A percentile compares a stretch with the other conserved stretches of the same genome.
These are phyloP conservation scores for Trogon melanurus DNA, from an alignment of 2,113 vertebrate species.

Conservation along the genomic window DNA sequence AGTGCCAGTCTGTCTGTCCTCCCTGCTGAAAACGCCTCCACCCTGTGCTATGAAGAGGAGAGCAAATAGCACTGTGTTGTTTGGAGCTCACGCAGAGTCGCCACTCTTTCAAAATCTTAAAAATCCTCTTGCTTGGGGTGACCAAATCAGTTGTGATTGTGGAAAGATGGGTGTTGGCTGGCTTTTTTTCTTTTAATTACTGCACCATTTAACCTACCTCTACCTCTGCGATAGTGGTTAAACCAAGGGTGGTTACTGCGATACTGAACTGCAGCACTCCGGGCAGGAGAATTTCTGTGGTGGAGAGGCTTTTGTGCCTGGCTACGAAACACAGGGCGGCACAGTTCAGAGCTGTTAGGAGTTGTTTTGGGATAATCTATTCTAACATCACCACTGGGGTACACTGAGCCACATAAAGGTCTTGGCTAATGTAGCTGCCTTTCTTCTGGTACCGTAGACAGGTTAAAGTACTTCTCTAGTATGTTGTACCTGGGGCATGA, in stretches of 20 bases:
- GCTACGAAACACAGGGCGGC: background rate
- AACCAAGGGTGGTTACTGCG: background rate
- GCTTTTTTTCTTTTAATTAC: background rate
- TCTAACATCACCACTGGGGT: background rate
- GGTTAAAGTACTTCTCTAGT: background rate
- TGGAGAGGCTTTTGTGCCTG: background rate
- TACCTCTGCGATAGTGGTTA: background rate
- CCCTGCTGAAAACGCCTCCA: background rate
- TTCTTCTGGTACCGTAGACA: background rate
- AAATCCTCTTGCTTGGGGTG: accelerated
- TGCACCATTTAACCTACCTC: background rate
- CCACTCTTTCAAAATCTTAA: background rate
- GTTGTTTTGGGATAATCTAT: background rate
- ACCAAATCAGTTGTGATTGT: accelerated
- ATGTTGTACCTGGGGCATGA: background rate
- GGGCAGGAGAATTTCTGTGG: accelerated
- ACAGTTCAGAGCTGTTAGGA: background rate
- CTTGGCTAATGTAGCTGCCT: background rate
- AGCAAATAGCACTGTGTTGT: background rate
- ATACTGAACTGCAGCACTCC: background rate
- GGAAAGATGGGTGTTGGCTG: background rate
- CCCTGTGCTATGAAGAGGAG: background rate
- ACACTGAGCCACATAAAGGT: accelerated
- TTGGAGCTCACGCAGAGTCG: background rate
- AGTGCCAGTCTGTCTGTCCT: background rate